Conservation (phyloP, 2,113 vertebrate genomes). For the Pteruthius melanotis region DNA sequence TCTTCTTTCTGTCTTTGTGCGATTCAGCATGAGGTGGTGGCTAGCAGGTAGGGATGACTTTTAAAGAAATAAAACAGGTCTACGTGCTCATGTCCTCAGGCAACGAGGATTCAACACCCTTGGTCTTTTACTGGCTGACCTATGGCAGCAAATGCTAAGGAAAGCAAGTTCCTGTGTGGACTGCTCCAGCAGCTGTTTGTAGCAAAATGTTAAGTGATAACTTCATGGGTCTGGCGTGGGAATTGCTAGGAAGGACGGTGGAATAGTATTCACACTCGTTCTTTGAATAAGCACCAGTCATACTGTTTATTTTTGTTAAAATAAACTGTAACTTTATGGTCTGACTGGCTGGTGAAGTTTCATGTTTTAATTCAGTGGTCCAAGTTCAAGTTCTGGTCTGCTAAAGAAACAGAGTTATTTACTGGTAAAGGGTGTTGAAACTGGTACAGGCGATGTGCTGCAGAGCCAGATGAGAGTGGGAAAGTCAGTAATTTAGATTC, state of each 20-base stretch:
- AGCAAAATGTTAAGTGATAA: neutral
- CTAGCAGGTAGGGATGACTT: neutral
- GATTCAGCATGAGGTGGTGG: neutral
- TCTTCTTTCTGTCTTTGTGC: neutral
- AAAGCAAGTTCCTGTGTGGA: neutral
- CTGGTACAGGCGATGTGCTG: neutral
- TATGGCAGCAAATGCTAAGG: neutral
- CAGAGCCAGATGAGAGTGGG: neutral
- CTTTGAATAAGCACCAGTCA: neutral
- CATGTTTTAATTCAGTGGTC: neutral
- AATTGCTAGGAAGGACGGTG: neutral
- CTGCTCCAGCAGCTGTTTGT: slow-evolving; percentile 2
- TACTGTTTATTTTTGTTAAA: slow-evolving; percentile 41
- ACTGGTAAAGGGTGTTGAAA: neutral
- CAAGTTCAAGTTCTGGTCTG: neutral
- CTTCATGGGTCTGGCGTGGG: neutral
- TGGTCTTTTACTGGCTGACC: neutral
- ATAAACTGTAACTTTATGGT: slow-evolving; percentile 1
- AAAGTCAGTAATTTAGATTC: slow-evolving; percentile 1
- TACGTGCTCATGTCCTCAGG: neutral
- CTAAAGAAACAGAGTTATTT: neutral
- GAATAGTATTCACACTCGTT: neutral
- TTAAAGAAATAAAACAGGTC: neutral
- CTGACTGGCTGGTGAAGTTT: neutral
- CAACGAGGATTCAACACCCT: neutral